Evolutionary conservation across 2,113 vertebrate species (phyloP), one percentile per base, ranked within the genome.

Genomic region (Tachycineta bicolor): DNA sequence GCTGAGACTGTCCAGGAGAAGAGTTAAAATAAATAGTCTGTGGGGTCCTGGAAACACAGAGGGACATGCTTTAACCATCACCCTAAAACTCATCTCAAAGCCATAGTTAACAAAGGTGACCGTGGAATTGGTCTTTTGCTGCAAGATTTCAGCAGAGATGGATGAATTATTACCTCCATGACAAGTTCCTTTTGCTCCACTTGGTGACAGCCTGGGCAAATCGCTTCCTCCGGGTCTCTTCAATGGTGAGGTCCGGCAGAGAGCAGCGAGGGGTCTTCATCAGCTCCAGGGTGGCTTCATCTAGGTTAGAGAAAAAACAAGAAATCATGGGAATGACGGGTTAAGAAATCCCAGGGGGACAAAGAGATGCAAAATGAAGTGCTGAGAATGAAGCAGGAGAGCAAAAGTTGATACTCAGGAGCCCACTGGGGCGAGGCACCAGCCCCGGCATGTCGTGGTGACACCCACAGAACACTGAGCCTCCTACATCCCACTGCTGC

Each of bases 231-330:
- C 99, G 98, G 2, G 76, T 60, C 23, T 97, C 97, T 0, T 82
- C 16, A 2, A 89, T 44, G 0, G 97, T 49, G 16, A 99, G 87
- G 96, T 99, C 99, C 0, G 99, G 99, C 74, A 99, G 97, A 11
- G 99, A 99, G 92, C 99, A 99, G 68, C 99, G 99, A 20, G 99
- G 99, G 2, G 99, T 99, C 96, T 98, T 99, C 99, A 99, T 99
- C 60, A 99, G 97, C 8, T 98, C 97, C 92, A 99, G 86, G 0
- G 99, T 99, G 87, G 98, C 99, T 95, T 98, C 98, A 8, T 99
- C 99, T 99, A 63, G 21, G 44, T 55, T 33, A 34, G 24, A 34
- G 9, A 31, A 58, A 82, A 26, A 29, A 39, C 8, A 39, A 69
- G 39, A 62, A 74, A 87, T 52, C 14, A 22, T 1, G 7, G 55